Conservation (phyloP, 35 echinoderm and acorn worm genomes). For the Apostichopus californicus region DNA sequence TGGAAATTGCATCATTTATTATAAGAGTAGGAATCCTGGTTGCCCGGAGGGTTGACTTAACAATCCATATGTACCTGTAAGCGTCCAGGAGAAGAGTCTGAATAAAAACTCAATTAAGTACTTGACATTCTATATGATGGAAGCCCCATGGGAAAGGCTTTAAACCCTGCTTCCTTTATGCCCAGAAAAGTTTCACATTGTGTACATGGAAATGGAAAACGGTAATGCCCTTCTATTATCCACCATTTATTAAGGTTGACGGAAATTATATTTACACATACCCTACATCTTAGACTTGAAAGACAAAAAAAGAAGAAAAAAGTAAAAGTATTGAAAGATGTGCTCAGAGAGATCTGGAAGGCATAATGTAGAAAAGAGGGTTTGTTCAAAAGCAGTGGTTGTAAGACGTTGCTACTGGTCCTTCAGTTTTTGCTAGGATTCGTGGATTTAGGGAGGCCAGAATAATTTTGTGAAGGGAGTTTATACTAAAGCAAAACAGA, state of each 20-base stretch:
- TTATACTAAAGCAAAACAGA: background rate
- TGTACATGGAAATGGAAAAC: slow-evolving; percentile 4
- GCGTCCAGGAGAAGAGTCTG: background rate
- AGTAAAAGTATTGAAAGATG: background rate
- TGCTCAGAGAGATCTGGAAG: background rate
- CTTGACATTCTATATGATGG: background rate
- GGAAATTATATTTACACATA: background rate
- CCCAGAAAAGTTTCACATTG: background rate
- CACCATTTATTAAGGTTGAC: background rate
- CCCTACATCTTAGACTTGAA: background rate
- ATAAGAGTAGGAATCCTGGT: background rate
- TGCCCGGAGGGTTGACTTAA: background rate
- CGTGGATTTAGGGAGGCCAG: too few relatives aligned
- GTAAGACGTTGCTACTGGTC: too few relatives aligned
- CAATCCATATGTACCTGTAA: background rate
- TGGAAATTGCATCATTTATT: background rate
- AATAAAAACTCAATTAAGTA: background rate
- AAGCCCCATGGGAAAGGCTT: background rate
- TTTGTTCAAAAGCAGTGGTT: too few relatives aligned
- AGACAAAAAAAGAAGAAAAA: background rate
- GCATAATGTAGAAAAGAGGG: too few relatives aligned
- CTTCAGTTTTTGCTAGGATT: too few relatives aligned
- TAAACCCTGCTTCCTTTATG: background rate
- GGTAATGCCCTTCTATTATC: background rate
- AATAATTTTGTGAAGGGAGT: background rate